phyloP scores from a whole-genome alignment of 2,797 vertebrate species.

The Sebastes melanostomus region DNA sequence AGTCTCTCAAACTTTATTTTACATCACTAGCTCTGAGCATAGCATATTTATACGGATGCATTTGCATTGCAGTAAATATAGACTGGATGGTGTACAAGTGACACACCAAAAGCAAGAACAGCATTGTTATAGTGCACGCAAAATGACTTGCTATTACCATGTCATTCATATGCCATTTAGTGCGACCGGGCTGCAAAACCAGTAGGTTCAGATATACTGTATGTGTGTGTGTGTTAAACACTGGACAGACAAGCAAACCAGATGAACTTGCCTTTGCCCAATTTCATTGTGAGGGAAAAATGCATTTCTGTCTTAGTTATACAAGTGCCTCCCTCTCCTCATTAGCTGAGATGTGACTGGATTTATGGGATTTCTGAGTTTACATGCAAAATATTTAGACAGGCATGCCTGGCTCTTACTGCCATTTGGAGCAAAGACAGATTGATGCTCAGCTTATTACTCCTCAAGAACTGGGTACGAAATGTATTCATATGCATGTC shows the following conservation, averaged over 20 bases:
- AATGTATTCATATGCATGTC: neutral
- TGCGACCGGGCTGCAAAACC: neutral
- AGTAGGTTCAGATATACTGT: neutral
- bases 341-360: neutral
- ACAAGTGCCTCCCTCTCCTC: neutral
- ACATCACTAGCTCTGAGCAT: too few species aligned
- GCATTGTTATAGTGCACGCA: neutral
- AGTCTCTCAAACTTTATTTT: too few species aligned
- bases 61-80: neutral
- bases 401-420: neutral
- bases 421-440: neutral
- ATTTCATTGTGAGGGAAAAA: neutral
- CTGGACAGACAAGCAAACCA: neutral
- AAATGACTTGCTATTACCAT: neutral
- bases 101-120: neutral
- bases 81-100: neutral
- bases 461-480: neutral
- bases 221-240: neutral
- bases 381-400: constrained; percentile 16
- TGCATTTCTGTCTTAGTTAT: neutral
- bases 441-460: constrained; percentile 3
- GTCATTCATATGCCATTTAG: neutral
- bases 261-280: neutral
- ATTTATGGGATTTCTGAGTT: constrained; percentile 10
- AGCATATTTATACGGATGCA: neutral